A percentile compares a stretch with the other conserved stretches of the same genome.
Conservation (phyloP, 2,888 invertebrate species). For the Gari tellinella region DNA sequence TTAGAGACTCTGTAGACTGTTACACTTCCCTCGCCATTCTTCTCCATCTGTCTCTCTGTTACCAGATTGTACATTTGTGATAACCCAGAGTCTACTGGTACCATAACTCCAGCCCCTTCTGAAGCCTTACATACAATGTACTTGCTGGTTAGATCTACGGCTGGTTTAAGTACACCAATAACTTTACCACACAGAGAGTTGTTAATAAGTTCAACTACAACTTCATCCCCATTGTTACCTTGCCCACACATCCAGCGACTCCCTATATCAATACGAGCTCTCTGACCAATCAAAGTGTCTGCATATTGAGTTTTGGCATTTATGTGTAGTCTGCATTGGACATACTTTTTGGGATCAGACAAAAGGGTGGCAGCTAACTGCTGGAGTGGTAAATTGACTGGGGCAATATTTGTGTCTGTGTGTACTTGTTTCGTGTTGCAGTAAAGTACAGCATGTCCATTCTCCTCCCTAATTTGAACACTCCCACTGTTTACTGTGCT, state of each 20-base stretch:
- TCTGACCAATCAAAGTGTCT: constrained; percentile 3
- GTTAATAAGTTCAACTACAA: constrained; percentile 74
- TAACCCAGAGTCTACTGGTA: constrained; percentile 74
- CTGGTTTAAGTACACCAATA: constrained; percentile 74
- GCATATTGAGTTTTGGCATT: constrained; percentile 21
- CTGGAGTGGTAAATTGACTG: constrained; percentile 32
- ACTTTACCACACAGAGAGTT: constrained; percentile 69
- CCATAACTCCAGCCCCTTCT: constrained; percentile 74
- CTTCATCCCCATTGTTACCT: constrained; percentile 77
- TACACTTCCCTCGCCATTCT: constrained; percentile 68
- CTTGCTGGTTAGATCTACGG: constrained; percentile 66
- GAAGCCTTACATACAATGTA: constrained; percentile 79
- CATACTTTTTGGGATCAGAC: constrained; percentile 67
- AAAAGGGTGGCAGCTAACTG: constrained; percentile 60
- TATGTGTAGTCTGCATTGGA: constrained; percentile 67
- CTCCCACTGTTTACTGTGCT: constrained; percentile 50
- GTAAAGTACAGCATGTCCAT: constrained; percentile 68
- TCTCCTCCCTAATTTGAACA: constrained; percentile 62
- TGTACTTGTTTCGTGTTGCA: constrained; percentile 9
- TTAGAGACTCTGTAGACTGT: constrained; percentile 69
- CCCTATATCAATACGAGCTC: constrained; percentile 5
- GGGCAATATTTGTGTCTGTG: constrained; percentile 1
- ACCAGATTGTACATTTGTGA: constrained; percentile 75
- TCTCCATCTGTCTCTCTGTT: constrained; percentile 47
- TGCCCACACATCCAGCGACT: constrained; percentile 69